Evolutionary conservation across 2,113 vertebrate species (phyloP).

Genomic region (Salvelinus sp.): DNA sequence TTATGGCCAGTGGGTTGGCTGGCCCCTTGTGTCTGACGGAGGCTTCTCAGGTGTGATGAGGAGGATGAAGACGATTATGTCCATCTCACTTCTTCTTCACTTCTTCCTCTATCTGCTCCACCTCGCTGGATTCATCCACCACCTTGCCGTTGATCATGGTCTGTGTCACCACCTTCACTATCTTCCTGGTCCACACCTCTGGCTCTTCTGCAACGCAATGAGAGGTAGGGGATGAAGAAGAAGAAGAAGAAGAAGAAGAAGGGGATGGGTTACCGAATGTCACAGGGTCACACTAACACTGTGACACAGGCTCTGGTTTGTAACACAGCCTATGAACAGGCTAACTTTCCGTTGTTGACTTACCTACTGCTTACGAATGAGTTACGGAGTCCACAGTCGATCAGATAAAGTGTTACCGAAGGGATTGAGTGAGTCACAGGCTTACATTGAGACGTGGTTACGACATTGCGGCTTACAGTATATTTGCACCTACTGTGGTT

Average conservation of each 20-base stretch:
- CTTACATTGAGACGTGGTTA: neutral
- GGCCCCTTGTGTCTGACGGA: too few relatives aligned
- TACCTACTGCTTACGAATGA: too few relatives aligned
- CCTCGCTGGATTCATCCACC: conserved; percentile 79
- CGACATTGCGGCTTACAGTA: conserved; percentile 13
- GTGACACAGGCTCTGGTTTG: too few relatives aligned
- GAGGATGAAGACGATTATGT: neutral
- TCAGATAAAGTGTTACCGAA: too few relatives aligned
- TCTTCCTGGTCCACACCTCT: conserved; percentile 78
- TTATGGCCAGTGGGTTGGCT: neutral
- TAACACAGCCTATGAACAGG: too few relatives aligned
- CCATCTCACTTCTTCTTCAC: conserved; percentile 55
- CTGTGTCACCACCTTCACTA: conserved; percentile 81
- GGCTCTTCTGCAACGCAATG: conserved; percentile 66
- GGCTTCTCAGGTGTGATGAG: neutral
- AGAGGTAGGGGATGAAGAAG: neutral
- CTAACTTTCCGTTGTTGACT: too few relatives aligned
- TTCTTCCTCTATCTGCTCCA: conserved; percentile 76
- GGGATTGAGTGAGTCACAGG: too few relatives aligned
- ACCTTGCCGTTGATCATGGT: conserved; percentile 80
- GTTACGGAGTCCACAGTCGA: too few relatives aligned
- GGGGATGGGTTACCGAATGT: neutral
- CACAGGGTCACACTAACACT: too few relatives aligned
- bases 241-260: neutral
- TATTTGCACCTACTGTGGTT: conserved; percentile 35